Evolutionary conservation across 2,888 invertebrate species (phyloP), one percentile per base, ranked within the genome.

Genomic region (Lithophane socia): DNA sequence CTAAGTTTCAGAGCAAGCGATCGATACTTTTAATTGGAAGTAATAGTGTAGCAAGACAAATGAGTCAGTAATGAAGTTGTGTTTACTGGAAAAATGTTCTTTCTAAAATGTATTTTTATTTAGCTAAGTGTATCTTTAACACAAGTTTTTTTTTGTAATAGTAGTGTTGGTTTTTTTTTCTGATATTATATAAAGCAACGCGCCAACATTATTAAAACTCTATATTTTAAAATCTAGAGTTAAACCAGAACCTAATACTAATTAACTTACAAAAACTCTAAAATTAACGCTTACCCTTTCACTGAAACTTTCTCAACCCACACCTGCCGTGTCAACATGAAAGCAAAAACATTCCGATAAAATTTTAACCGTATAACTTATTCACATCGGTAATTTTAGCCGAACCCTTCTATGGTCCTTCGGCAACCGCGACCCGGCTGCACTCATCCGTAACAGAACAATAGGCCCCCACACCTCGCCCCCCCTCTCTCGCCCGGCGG

Each of bases 381-480:
- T 90, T 90, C 88, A 89, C 75, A 79, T 73, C 73, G 81, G 85
- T 88, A 87, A 90, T 87, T 88, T 86, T 78, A 76, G 70, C 68
- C 63, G 79, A 83, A 83, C 88, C 87, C 87, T 87, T 83, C 76
- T 77, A 74, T 75, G 84, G 85, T 85, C 79, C 79, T 84, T 70
- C 52, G 78, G 87, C 80, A 80, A 83, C 83, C 87, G 85, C 90
- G 91, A 90, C 87, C 90, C 81, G 72, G 76, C 80, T 91, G 92
- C 92, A 89, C 90, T 93, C 92, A 92, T 91, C 91, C 92, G 89
- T 91, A 90, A 89, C 88, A 86, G 87, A 90, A 91, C 91, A 93
- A 92, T 91, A 88, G 90, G 82, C 86, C 61, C 56, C 86, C 82
- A 77, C 82, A 82, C 85, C 77, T 69, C 64, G 12, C 7, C 1